Conservation (phyloP, 2,797 vertebrate genomes). For the Fistularia tabacaria region DNA sequence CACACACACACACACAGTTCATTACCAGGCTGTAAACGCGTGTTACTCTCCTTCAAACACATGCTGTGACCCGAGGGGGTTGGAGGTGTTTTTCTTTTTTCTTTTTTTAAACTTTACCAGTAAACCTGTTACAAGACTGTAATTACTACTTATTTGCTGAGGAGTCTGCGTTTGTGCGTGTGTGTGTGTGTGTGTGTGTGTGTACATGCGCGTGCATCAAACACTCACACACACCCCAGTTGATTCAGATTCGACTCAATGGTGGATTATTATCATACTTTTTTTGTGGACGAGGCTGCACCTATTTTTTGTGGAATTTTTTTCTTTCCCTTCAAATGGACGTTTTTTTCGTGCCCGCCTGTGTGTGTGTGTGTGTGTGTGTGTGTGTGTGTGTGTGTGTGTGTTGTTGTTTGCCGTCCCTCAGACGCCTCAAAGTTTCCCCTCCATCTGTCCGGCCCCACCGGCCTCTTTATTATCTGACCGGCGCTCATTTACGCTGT, state of each 20-base stretch:
- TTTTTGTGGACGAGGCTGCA: too few species aligned
- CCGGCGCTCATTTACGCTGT: constrained; percentile 48
- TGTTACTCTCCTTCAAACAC: too few species aligned
- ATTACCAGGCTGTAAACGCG: too few species aligned
- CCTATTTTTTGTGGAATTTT: too few species aligned
- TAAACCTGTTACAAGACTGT: constrained; percentile 89
- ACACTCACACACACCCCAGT: too few species aligned
- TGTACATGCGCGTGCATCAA: too few species aligned
- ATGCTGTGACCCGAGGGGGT: too few species aligned
- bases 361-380: constrained; percentile 13
- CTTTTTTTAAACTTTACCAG: constrained; percentile 87
- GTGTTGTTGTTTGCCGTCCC: neutral
- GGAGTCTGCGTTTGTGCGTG: constrained; percentile 7
- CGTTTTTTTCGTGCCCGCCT: constrained; percentile 1
- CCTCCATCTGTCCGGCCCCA: constrained; percentile 23
- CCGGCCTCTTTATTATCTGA: constrained; percentile 29
- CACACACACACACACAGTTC: too few species aligned
- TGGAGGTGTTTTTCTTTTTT: too few species aligned
- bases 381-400: constrained; percentile 2
- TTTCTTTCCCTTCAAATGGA: too few species aligned
- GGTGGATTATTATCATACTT: too few species aligned
- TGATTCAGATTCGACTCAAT: too few species aligned
- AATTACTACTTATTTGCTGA: constrained; percentile 84
- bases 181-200: constrained; percentile 9
- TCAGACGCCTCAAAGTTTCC: neutral